Conservation (phyloP, 2,113 vertebrate genomes). For the Xenus cinereus region DNA sequence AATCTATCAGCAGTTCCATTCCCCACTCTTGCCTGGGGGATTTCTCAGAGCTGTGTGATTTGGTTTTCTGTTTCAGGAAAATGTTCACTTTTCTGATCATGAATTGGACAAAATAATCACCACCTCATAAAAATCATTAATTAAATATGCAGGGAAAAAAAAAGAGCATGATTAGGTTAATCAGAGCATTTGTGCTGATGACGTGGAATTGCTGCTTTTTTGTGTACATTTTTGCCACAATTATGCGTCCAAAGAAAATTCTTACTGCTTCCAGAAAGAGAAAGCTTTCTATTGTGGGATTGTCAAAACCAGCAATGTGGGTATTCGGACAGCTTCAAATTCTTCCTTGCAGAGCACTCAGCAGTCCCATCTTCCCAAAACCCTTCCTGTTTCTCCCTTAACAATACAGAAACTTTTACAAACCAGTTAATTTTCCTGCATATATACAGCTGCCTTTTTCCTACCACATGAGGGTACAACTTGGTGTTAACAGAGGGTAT, state of each 20-base stretch:
- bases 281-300: neutral
- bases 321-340: neutral
- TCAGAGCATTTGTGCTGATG: neutral
- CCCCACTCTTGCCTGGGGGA: neutral
- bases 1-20: constrained; percentile 8
- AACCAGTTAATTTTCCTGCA: neutral
- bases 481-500: neutral
- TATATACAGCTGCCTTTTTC: neutral
- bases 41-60: neutral
- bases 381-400: neutral
- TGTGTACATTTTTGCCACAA: neutral
- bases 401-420: neutral
- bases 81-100: neutral
- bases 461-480: neutral
- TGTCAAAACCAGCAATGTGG: neutral
- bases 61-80: neutral
- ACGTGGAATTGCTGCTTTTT: neutral
- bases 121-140: neutral
- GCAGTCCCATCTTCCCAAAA: neutral
- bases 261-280: neutral
- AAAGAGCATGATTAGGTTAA: neutral
- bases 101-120: neutral
- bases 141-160: neutral
- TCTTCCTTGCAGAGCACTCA: neutral
- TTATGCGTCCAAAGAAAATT: neutral